Conservation (phyloP, 2,888 invertebrate genomes). For the Glaucopsyche alexis region DNA sequence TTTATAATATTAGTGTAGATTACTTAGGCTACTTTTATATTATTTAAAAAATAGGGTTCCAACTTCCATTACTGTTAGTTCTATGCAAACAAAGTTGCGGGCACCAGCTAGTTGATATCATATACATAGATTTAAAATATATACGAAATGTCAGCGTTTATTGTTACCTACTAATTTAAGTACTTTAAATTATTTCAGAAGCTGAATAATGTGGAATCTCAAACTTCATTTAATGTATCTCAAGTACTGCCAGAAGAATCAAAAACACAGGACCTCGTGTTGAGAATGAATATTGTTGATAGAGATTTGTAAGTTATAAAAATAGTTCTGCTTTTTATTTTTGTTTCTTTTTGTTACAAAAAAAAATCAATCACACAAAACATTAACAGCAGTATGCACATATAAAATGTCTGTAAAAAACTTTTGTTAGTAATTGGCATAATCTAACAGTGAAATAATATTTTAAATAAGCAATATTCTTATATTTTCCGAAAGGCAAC, state of each 20-base stretch:
- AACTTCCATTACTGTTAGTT: no score
- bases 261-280: slow-evolving; percentile 61
- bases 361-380: neutral
- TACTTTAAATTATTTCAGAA: slow-evolving; percentile 55
- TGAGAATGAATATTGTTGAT: slow-evolving; percentile 67
- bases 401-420: no score
- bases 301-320: slow-evolving; percentile 62
- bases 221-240: slow-evolving; percentile 48
- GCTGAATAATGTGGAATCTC: slow-evolving; percentile 67
- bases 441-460: no score
- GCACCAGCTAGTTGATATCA: no score
- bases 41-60: neutral
- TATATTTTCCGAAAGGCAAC: no score
- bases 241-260: slow-evolving; percentile 58
- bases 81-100: no score
- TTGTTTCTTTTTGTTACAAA: neutral
- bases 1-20: no score
- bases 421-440: no score
- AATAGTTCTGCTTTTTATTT: neutral
- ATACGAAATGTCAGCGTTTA: neutral
- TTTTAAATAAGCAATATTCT: no score
- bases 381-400: neutral
- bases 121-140: no score
- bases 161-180: neutral
- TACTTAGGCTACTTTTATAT: no score